Evolutionary conservation across 2,888 invertebrate genomes (phyloP).

Genomic region (Lordiphosa fenestrarum): DNA sequence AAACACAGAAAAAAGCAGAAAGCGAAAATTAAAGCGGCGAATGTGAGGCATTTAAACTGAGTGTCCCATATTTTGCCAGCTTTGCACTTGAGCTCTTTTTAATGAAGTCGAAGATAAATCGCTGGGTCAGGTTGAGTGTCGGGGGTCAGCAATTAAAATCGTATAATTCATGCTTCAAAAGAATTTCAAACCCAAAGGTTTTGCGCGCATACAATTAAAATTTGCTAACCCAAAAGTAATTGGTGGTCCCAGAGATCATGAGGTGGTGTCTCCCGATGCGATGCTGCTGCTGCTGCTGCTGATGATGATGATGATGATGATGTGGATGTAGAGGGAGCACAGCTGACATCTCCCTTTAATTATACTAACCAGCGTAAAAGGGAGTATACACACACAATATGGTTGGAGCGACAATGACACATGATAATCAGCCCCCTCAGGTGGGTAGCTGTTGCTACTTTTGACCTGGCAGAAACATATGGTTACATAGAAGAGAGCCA

Average conservation of each 20-base stretch:
- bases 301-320: slow-evolving; percentile 43
- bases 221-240: slow-evolving; percentile 42
- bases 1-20: slow-evolving; percentile 9
- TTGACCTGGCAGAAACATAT: slow-evolving; percentile 50
- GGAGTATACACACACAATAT: slow-evolving; percentile 36
- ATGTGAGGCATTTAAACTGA: slow-evolving; percentile 24
- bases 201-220: slow-evolving; percentile 34
- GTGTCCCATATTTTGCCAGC: slow-evolving; percentile 16
- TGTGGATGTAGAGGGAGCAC: slow-evolving; percentile 18
- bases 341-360: slow-evolving; percentile 64
- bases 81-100: slow-evolving; percentile 33
- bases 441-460: slow-evolving; percentile 33
- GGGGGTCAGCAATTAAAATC: slow-evolving; percentile 62
- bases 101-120: slow-evolving; percentile 65
- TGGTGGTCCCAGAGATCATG: slow-evolving; percentile 22
- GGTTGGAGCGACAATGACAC: slow-evolving; percentile 68
- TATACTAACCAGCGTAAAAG: slow-evolving; percentile 36
- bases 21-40: slow-evolving; percentile 3
- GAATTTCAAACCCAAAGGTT: slow-evolving; percentile 17
- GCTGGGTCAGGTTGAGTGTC: slow-evolving; percentile 36
- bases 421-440: slow-evolving; percentile 54
- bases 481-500: slow-evolving; percentile 47
- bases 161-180: slow-evolving; percentile 55
- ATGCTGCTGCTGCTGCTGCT: slow-evolving; percentile 20
- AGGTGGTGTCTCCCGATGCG: slow-evolving; percentile 1